Evolutionary conservation across 2,797 vertebrate genomes (phyloP).

Genomic region (Hippopotamyrus pictus): DNA sequence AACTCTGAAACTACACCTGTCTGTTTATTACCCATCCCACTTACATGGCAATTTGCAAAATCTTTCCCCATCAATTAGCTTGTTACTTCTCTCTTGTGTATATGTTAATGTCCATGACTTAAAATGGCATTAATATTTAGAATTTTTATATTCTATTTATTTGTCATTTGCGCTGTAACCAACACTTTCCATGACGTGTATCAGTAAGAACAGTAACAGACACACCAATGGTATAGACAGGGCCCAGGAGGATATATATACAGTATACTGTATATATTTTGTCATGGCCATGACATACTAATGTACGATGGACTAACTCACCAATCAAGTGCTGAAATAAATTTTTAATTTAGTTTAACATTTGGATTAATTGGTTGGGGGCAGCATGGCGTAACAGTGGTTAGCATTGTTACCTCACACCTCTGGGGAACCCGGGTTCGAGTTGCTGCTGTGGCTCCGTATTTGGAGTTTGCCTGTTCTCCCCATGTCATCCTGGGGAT

Average conservation of each 20-base stretch:
- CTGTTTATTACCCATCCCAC: not conserved
- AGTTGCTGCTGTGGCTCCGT: not conserved
- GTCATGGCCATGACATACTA: too few relatives aligned
- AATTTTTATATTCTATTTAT: not conserved
- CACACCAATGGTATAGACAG: not conserved
- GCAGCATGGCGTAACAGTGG: not conserved
- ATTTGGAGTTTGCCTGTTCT: not conserved
- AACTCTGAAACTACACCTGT: not conserved
- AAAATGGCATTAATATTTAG: not conserved
- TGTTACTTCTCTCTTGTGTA: not conserved
- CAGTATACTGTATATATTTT: too few relatives aligned
- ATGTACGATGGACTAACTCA: not conserved
- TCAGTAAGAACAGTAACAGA: not conserved
- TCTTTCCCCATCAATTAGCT: not conserved
- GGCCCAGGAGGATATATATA: too few relatives aligned
- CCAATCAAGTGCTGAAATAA: not conserved
- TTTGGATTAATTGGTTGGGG: not conserved
- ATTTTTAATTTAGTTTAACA: not conserved
- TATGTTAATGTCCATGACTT: not conserved
- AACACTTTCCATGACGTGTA: not conserved
- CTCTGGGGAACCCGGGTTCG: not conserved
- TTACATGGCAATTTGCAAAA: not conserved
- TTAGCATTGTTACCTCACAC: not conserved
- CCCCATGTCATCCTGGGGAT: not conserved
- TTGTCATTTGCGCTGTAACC: not conserved